Conservation (phyloP, 2,113 vertebrate genomes). For the Megaptera novaeangliae region DNA sequence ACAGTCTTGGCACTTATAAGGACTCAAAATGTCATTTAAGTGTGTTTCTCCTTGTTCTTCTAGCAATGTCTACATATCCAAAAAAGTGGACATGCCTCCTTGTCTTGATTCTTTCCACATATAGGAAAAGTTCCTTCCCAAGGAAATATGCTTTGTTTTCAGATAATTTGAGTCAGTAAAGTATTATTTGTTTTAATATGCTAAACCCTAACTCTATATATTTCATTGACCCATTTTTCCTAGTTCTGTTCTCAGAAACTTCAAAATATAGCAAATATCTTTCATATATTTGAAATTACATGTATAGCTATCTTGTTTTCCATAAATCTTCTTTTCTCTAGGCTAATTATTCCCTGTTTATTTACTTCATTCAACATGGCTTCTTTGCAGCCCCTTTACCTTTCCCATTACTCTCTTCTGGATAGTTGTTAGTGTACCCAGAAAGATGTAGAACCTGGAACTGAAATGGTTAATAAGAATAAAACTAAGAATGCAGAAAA, state of each 20-base stretch:
- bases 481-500: background rate
- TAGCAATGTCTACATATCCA: background rate
- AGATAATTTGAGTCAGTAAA: background rate
- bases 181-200: background rate
- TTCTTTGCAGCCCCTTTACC: background rate
- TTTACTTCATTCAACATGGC: background rate
- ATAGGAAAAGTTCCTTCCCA: background rate
- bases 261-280: background rate
- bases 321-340: background rate
- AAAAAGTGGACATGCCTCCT: background rate
- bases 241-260: background rate
- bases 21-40: background rate
- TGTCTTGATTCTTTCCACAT: background rate
- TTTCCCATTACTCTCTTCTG: background rate
- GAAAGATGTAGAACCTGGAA: background rate
- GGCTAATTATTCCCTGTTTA: background rate
- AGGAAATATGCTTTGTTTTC: background rate
- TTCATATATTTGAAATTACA: background rate
- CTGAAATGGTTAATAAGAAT: background rate
- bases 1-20: background rate
- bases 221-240: background rate
- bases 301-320: background rate
- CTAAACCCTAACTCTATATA: background rate
- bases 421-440: background rate
- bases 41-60: background rate